Conservation (phyloP, 1,140 invertebrate species). For the Leptonema lineaticorne region DNA sequence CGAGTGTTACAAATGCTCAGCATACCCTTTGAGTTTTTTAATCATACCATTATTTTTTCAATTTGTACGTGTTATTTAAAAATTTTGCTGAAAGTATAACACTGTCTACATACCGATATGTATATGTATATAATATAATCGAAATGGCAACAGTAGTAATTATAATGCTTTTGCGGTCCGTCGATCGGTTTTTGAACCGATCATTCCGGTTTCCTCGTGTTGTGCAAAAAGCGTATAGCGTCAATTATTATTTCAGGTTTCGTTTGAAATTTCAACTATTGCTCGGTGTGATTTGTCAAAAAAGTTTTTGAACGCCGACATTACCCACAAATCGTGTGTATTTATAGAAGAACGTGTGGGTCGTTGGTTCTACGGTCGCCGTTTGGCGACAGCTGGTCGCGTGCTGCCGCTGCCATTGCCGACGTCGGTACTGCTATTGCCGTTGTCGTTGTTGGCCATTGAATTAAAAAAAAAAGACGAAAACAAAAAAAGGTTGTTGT, state of each 20-base stretch:
- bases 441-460: no score
- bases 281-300: no score
- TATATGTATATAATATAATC: neutral
- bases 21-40: no score
- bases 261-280: neutral
- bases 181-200: slow-evolving; percentile 4
- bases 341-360: neutral
- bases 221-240: neutral
- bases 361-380: neutral
- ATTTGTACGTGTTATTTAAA: no score
- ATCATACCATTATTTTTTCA: no score
- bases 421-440: no score
- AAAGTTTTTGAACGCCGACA: no score
- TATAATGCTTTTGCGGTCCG: neutral
- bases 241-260: neutral
- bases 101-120: no score
- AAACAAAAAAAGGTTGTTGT: neutral
- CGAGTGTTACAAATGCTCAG: no score
- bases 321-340: neutral
- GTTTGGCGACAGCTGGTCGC: neutral
- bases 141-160: slow-evolving; percentile 7
- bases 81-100: no score
- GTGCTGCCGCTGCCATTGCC: neutral
- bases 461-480: no score
- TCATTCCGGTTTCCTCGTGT: slow-evolving; percentile 2